Evolutionary conservation across 1,140 invertebrate genomes (phyloP), one percentile per base, ranked within the genome.

Genomic region (Leptinotarsa lineolata): DNA sequence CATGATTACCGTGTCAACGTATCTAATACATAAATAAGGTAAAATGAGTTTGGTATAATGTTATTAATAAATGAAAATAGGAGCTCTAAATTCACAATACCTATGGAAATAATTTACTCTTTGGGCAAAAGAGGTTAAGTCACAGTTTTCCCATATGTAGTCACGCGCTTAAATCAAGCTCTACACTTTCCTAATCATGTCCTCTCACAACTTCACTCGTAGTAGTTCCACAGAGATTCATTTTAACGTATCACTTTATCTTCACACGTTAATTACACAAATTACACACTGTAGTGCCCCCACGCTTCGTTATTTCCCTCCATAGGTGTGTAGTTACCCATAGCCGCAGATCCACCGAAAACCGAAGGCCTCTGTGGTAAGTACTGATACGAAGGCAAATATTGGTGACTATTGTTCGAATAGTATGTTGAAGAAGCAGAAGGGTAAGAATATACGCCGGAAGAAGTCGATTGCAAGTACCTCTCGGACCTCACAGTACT

Each of bases 341-440:
- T 30, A 16, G 74, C 22, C 24, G 78, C 60, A 66, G 74, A 58
- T 48, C 78, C 80, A 24, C 73, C 68, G 70, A 82, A 83, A 13
- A 81, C 70, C 6, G 48, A 54, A 5, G 80, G 39, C 66, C 79
- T 77, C 72, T 84, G 82, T 16, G 80, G 81, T 68, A 84, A 79
- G 79, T 83, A 84, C 79, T 83, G 83, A 68, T 83, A 81, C 8
- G 80, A 78, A 8, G 77, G 81, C 68, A 84, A 80, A 78, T 83
- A 84, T 78, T 83, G 83, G 63, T 80, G 72, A 44, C 72, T 73
- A 48, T 77, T 80, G 15, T 72, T 74, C 58, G 75, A 71, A 70
- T 80, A 81, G 68, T 76, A 72, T n/a, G 77, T 45, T 8, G 78
- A 61, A 4, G 77, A 65, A n/a, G 59, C 60, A 15, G 74, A 68